Evolutionary conservation across 2,797 vertebrate species (phyloP).

Genomic region (Trematocara caparti): DNA sequence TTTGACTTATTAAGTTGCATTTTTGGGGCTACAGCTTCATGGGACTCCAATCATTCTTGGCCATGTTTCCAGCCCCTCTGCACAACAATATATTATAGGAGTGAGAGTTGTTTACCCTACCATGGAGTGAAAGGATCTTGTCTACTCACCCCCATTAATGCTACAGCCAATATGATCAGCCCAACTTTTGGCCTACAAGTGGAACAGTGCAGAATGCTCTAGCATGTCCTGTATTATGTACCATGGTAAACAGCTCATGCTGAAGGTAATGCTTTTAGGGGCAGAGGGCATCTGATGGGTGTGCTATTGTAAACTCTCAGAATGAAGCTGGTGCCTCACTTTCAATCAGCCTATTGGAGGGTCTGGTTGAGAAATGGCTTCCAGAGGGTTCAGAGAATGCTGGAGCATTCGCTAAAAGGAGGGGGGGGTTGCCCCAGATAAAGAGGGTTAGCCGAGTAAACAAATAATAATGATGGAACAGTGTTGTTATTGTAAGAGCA

Average conservation of each 20-base stretch:
- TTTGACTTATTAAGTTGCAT: background rate
- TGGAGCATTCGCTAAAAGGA: slow-evolving; percentile 1
- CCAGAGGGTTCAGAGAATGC: slow-evolving; percentile 47
- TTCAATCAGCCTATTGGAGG: slow-evolving; percentile 31
- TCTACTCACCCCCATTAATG: background rate
- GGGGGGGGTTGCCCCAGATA: slow-evolving; percentile 50
- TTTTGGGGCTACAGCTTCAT: background rate
- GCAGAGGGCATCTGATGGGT: slow-evolving; percentile 36
- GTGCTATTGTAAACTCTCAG: slow-evolving; percentile 42
- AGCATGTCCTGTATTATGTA: slow-evolving; percentile 16
- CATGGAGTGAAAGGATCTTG: background rate
- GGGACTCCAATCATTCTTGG: background rate
- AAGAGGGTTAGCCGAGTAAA: slow-evolving; percentile 62
- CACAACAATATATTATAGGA: background rate
- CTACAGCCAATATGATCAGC: background rate
- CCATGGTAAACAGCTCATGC: slow-evolving; percentile 39
- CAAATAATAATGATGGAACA: slow-evolving; percentile 56
- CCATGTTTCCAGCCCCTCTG: background rate
- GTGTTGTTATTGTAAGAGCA: slow-evolving; percentile 67
- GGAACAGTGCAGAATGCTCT: slow-evolving; percentile 55
- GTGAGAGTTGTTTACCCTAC: background rate
- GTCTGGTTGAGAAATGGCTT: slow-evolving; percentile 42
- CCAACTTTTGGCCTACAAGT: slow-evolving; percentile 47
- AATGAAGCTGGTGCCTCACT: slow-evolving; percentile 41
- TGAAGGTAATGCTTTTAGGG: slow-evolving; percentile 56